Evolutionary conservation across 2,888 invertebrate species (phyloP), one percentile per base, ranked within the genome.

Genomic region (Mesorhabditis sp.): DNA sequence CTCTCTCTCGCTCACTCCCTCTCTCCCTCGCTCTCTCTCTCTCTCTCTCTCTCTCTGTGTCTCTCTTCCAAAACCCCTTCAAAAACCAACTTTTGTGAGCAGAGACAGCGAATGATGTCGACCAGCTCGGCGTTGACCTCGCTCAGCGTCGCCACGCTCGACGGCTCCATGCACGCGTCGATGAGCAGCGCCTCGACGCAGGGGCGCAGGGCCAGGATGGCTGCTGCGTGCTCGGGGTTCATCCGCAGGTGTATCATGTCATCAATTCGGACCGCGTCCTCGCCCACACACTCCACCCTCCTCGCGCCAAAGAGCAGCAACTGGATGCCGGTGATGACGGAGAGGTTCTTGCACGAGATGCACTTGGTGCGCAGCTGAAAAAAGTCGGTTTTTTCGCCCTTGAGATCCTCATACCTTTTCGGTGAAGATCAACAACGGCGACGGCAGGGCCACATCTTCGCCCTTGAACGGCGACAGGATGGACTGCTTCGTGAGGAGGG

Each of bases 381-480:
- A 41, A 13, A 65, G 7, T 10, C 2, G 13, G 13, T 13, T 65
- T 6, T 13, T 70, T 43, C 74, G 67, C 5, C 73, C 62, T 67
- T 76, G 64, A 68, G 73, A 68, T 44, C 28, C 5, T 43, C 43
- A 28, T 82, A 90, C 90, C 89, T 98, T 98, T 88, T 98, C 97
- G 0, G 96, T 95, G 87, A 97, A 98, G 70, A 98, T 93, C 86
- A 98, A 95, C 86, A 95, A 92, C 0, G 97, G 97, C 76, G 92
- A 95, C 0, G 93, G 92, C 85, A 96, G 96, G 13, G 70, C 61
- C n/a, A 75, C 69, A 28, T 74, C 65, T 15, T 78, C 74, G 67
- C 92, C 92, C 81, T 91, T 91, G 87, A 75, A 66, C 7, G 74
- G 74, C 43, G 93, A 94, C 88, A 96, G 95, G 4, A 97, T 95